These are phyloP conservation scores for Varanus komodoensis DNA, from an alignment of 2,113 vertebrate species.

Conservation along the genomic window DNA sequence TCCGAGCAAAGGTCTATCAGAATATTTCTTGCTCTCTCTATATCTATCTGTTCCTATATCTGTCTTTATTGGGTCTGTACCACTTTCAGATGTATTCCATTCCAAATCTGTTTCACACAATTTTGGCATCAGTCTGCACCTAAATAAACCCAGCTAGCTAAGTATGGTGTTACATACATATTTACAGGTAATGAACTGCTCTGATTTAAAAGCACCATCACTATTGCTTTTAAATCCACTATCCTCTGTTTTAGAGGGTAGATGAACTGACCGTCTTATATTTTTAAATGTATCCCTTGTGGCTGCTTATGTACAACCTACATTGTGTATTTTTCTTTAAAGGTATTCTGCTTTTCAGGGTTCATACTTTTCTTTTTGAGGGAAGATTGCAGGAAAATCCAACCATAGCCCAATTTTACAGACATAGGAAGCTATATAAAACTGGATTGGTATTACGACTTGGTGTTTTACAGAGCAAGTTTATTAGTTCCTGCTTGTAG, in stretches of 20 bases:
- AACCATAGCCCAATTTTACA: not conserved
- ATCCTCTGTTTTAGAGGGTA: not conserved
- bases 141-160: no score
- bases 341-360: not conserved
- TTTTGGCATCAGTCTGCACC: no score
- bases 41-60: no score
- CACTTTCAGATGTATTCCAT: no score
- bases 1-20: no score
- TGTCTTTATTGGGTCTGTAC: no score
- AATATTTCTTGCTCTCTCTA: no score
- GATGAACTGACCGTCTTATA: not conserved
- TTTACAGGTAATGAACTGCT: no score
- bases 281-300: not conserved
- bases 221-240: not conserved
- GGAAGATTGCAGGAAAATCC: not conserved
- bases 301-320: not conserved
- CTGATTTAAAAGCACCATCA: no score
- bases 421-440: not conserved
- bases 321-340: not conserved
- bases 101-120: no score
- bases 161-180: no score
- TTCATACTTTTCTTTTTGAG: not conserved
- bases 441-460: not conserved
- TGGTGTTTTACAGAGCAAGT: not conserved
- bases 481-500: not conserved